Evolutionary conservation across 2,888 invertebrate genomes (phyloP).

Genomic region (Tenthredo mesomela): DNA sequence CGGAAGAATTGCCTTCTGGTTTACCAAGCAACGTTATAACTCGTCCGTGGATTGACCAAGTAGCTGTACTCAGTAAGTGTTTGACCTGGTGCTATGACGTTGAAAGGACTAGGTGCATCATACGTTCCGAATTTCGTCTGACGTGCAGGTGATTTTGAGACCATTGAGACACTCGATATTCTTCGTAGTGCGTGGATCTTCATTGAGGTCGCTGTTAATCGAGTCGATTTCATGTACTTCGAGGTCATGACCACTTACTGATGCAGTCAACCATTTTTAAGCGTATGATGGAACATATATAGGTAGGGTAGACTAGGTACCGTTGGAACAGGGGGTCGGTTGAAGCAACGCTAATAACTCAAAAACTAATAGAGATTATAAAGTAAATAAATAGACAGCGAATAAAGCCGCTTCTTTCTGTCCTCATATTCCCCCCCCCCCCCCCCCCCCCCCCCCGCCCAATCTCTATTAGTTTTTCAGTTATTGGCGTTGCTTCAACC

Average conservation of each 20-base stretch:
- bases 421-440: too few relatives aligned
- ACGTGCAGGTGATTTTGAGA: neutral
- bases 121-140: neutral
- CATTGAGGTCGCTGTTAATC: neutral
- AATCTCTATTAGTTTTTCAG: too few relatives aligned
- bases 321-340: too few relatives aligned
- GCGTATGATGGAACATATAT: neutral
- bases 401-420: too few relatives aligned
- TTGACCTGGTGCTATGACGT: neutral
- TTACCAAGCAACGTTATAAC: slow-evolving; percentile 65
- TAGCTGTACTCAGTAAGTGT: slow-evolving; percentile 64
- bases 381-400: too few relatives aligned
- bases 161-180: neutral
- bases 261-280: neutral
- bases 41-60: slow-evolving; percentile 67
- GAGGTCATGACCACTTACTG: neutral
- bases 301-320: too few relatives aligned
- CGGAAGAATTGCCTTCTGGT: slow-evolving; percentile 61
- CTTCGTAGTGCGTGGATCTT: neutral
- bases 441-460: too few relatives aligned
- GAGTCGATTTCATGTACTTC: neutral
- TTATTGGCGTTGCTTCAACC: too few relatives aligned
- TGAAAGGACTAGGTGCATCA: neutral
- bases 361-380: too few relatives aligned
- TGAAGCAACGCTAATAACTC: too few relatives aligned